phyloP scores from a whole-genome alignment of 92 coral and sea anemone species.

The Phenganax marumi region DNA sequence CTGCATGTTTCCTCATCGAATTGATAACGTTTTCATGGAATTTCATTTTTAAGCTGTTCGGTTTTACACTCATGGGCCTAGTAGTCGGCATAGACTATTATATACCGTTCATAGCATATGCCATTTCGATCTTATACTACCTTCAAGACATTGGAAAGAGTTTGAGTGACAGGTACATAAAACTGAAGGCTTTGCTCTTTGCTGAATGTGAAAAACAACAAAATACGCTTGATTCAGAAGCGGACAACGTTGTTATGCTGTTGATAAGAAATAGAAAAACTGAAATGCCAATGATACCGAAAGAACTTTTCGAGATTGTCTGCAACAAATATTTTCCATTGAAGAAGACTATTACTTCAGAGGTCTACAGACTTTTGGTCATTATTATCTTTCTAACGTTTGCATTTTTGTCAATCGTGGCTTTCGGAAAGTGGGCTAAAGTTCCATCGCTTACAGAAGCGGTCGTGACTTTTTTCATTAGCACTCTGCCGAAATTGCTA shows the following conservation, averaged over 20 bases:
- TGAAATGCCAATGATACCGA: slow-evolving; percentile 43
- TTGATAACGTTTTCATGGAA: slow-evolving; percentile 31
- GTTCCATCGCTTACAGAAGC: slow-evolving; percentile 35
- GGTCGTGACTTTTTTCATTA: neutral
- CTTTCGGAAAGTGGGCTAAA: slow-evolving; percentile 37
- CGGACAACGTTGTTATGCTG: neutral
- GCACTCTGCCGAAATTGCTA: slow-evolving; percentile 24
- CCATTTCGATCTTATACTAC: slow-evolving; percentile 7
- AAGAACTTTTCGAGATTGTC: slow-evolving; percentile 12
- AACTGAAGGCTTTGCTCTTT: slow-evolving; percentile 31
- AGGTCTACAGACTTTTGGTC: slow-evolving; percentile 1
- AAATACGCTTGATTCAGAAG: neutral
- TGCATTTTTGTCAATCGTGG: slow-evolving; percentile 28
- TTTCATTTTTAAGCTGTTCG: slow-evolving; percentile 20
- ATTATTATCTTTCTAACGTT: slow-evolving; percentile 18
- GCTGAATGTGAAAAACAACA: slow-evolving; percentile 35
- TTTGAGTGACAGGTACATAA: slow-evolving; percentile 27
- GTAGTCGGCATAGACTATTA: slow-evolving; percentile 12
- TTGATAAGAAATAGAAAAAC: slow-evolving; percentile 22
- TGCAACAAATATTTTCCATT: slow-evolving; percentile 25
- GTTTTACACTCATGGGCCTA: slow-evolving; percentile 37
- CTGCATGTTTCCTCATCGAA: slow-evolving; percentile 28
- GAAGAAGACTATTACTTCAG: slow-evolving; percentile 19
- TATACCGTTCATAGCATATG: slow-evolving; percentile 21
- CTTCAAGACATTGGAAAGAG: neutral